Evolutionary conservation across 2,113 vertebrate species (phyloP).

Genomic region (Limanda limanda): DNA sequence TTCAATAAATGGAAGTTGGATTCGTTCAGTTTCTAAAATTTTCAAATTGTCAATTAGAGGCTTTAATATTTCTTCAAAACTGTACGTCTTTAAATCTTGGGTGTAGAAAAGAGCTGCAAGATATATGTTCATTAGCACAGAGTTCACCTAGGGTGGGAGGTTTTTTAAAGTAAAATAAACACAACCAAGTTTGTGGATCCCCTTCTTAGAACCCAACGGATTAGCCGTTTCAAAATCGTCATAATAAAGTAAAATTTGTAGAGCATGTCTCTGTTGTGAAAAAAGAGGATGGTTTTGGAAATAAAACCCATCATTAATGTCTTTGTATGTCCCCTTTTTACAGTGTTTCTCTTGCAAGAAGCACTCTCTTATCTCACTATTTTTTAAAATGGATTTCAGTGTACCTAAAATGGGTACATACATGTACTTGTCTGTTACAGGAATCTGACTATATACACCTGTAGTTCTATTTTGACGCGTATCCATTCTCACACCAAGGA

Average conservation of each 20-base stretch:
- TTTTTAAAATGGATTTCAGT: conserved; percentile 22
- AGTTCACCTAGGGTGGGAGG: neutral
- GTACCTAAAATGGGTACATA: conserved; percentile 1
- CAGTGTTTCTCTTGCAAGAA: conserved; percentile 1
- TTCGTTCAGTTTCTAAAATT: neutral
- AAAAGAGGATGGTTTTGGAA: neutral
- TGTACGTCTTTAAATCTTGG: conserved; percentile 1
- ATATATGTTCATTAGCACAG: conserved; percentile 10
- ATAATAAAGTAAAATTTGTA: too few relatives aligned
- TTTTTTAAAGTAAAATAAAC: conserved; percentile 15
- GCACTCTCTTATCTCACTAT: neutral
- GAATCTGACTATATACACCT: neutral
- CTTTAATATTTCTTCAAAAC: conserved; percentile 4
- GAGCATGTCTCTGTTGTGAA: too few relatives aligned
- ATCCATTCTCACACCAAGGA: conserved; percentile 24
- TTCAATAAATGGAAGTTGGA: neutral
- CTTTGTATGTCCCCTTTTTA: conserved; percentile 1
- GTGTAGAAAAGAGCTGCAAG: neutral
- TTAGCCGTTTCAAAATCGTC: too few relatives aligned
- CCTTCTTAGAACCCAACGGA: too few relatives aligned
- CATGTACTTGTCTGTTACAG: conserved; percentile 5
- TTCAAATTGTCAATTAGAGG: neutral
- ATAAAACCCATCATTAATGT: neutral
- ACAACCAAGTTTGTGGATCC: neutral
- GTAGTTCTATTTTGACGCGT: conserved; percentile 14